Conservation (phyloP, 2,797 vertebrate species). For the Uromys caudimaculatus region DNA sequence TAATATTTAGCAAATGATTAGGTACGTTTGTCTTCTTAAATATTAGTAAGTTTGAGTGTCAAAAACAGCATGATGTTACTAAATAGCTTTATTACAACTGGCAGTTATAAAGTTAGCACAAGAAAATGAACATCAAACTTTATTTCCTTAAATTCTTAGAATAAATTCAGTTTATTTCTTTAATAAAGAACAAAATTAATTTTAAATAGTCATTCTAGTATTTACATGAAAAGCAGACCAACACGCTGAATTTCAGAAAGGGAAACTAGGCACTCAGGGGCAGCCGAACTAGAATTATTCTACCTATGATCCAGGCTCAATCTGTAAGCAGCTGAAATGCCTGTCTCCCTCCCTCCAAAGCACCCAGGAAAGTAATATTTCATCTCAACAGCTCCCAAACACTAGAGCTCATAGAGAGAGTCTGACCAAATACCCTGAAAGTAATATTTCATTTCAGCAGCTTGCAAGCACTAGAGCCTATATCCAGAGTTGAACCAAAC, state of each 20-base stretch:
- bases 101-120: no score
- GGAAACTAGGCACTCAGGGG: neutral
- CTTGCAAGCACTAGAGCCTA: no score
- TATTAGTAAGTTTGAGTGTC: neutral
- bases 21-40: neutral
- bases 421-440: rapidly evolving
- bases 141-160: neutral
- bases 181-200: slow-evolving; percentile 55
- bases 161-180: slow-evolving; percentile 49
- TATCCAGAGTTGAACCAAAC: rapidly evolving
- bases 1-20: neutral
- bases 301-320: neutral
- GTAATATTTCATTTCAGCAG: no score
- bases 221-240: slow-evolving; percentile 53
- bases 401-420: rapidly evolving
- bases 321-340: rapidly evolving
- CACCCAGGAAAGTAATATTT: no score
- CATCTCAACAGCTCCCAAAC: no score
- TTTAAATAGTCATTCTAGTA: slow-evolving; percentile 67
- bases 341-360: no score
- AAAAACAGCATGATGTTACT: neutral
- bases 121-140: neutral
- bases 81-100: neutral
- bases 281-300: rapidly evolving
- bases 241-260: neutral